phyloP scores from a whole-genome alignment of 2,888 invertebrate genomes.

The Drosophila ochracea region DNA sequence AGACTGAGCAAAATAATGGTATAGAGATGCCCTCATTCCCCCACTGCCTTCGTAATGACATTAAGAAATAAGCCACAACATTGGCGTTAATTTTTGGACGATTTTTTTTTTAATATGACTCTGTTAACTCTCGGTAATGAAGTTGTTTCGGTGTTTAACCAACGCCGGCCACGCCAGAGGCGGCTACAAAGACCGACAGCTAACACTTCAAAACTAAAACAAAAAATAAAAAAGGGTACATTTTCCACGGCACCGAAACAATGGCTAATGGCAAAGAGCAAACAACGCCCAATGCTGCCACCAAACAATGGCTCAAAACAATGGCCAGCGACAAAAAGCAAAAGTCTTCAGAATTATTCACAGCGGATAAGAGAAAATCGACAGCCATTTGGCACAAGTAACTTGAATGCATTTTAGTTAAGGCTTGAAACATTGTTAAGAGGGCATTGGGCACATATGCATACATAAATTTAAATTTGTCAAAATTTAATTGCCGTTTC shows the following conservation, averaged over 20 bases:
- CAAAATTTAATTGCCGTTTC: no score
- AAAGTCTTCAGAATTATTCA: conserved; percentile 43
- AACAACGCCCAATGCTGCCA: conserved; percentile 25
- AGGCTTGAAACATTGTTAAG: neutral
- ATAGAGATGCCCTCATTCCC: conserved; percentile 7
- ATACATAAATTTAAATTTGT: neutral
- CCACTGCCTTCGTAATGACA: conserved; percentile 9
- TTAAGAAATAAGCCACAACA: conserved; percentile 57
- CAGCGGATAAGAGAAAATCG: neutral
- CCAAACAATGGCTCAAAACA: conserved; percentile 55
- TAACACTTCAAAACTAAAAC: conserved; percentile 40
- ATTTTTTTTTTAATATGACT: conserved; percentile 12
- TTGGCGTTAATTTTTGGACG: conserved; percentile 65
- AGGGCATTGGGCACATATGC: neutral
- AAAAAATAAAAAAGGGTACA: conserved; percentile 22
- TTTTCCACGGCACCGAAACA: conserved; percentile 36
- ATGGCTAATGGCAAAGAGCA: conserved; percentile 48
- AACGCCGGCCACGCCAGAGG: conserved; percentile 45
- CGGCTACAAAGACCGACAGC: conserved; percentile 36
- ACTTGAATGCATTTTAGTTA: neutral
- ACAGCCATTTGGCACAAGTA: conserved; percentile 3
- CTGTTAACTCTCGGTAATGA: conserved; percentile 52
- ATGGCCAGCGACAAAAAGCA: conserved; percentile 52
- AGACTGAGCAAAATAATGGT: conserved; percentile 8
- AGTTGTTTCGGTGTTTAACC: conserved; percentile 53